These are phyloP conservation scores for Botia almorhae DNA, from an alignment of 2,797 vertebrate genomes.

Conservation along the genomic window DNA sequence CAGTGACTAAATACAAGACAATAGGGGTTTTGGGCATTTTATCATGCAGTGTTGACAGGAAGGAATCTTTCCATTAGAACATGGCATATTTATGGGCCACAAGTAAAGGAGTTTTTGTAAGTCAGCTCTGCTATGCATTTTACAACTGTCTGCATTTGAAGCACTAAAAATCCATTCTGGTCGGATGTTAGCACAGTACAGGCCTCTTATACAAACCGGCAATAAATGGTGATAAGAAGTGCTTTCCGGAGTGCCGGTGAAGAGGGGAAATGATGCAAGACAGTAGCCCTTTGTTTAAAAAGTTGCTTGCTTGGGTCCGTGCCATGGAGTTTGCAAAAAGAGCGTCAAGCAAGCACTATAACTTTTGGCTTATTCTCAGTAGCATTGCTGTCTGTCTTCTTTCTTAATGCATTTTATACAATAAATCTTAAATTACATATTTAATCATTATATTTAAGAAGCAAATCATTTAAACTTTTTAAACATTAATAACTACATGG, in stretches of 20 bases:
- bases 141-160: constrained; percentile 51
- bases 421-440: background rate
- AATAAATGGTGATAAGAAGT: constrained; percentile 79
- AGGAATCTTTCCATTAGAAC: constrained; percentile 51
- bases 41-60: constrained; percentile 45
- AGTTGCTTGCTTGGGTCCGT: constrained; percentile 75
- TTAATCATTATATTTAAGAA: background rate
- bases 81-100: constrained; percentile 46
- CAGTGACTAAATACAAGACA: constrained; percentile 15
- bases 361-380: constrained; percentile 67
- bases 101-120: constrained; percentile 44
- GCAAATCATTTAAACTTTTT: no score
- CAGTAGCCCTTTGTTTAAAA: constrained; percentile 82
- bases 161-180: constrained; percentile 54
- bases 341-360: constrained; percentile 71
- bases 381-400: constrained; percentile 1
- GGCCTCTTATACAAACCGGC: constrained; percentile 57
- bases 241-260: constrained; percentile 65
- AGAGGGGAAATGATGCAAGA: constrained; percentile 78
- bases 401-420: background rate
- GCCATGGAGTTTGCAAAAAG: constrained; percentile 77
- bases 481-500: background rate
- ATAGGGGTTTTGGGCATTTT: constrained; percentile 24
- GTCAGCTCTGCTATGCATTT: constrained; percentile 33
- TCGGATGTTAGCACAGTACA: constrained; percentile 58